These are phyloP conservation scores for Rostratula benghalensis DNA, from an alignment of 2,113 vertebrate species.

Conservation along the genomic window DNA sequence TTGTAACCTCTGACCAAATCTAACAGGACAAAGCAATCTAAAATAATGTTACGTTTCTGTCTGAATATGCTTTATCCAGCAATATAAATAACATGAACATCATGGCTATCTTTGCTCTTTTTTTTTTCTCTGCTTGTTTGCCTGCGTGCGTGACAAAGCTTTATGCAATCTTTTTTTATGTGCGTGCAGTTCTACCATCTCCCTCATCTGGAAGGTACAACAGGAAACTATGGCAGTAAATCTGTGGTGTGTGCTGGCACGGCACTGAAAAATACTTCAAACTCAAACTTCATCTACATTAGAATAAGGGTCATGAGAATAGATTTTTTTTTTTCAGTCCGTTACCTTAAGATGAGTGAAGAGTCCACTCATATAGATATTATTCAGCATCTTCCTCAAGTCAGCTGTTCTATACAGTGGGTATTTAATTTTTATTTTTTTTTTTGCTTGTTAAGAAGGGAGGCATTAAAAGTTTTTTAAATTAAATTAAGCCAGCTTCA, in stretches of 20 bases:
- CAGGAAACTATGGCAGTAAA: neutral
- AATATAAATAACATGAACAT: neutral
- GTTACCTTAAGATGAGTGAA: neutral
- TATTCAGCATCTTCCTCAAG: neutral
- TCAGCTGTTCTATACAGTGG: neutral
- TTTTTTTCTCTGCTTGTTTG: neutral
- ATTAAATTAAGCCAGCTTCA: neutral
- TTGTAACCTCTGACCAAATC: neutral
- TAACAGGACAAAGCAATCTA: neutral
- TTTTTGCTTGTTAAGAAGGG: neutral
- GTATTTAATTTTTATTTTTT: too few relatives aligned
- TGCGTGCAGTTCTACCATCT: neutral
- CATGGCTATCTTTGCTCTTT: neutral
- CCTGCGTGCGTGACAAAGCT: neutral
- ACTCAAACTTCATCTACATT: neutral
- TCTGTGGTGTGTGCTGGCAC: neutral
- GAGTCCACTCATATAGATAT: neutral
- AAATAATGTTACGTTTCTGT: neutral
- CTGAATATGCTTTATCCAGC: neutral
- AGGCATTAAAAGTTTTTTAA: neutral
- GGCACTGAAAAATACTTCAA: neutral
- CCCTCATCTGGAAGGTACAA: neutral
- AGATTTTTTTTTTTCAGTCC: neutral
- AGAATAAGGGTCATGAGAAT: neutral
- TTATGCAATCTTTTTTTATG: neutral